Evolutionary conservation across 2,888 invertebrate genomes (phyloP).

Genomic region (Zeuzera pyrina): DNA sequence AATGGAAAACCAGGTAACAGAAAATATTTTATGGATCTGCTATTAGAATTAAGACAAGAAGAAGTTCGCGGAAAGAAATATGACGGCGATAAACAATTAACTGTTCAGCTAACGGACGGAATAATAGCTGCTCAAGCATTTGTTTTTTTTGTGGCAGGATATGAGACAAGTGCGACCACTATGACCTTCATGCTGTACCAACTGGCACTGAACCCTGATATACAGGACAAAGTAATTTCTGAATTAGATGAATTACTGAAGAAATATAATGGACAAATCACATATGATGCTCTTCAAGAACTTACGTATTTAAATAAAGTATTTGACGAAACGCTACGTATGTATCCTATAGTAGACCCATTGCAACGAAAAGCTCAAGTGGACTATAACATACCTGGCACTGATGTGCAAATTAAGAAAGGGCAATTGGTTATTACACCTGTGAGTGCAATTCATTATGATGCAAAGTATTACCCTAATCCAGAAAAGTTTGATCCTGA

Average conservation of each 20-base stretch:
- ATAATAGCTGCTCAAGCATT: slow-evolving; percentile 32
- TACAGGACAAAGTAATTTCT: slow-evolving; percentile 34
- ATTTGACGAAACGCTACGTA: slow-evolving; percentile 49
- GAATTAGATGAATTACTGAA: slow-evolving; percentile 35
- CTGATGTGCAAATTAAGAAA: slow-evolving; percentile 27
- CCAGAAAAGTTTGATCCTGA: slow-evolving; percentile 28
- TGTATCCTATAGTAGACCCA: slow-evolving; percentile 46
- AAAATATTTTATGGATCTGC: slow-evolving; percentile 9
- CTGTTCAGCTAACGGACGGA: slow-evolving; percentile 23
- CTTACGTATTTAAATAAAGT: slow-evolving; percentile 48
- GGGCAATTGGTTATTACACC: slow-evolving; percentile 26
- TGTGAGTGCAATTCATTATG: slow-evolving; percentile 34
- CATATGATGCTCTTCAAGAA: slow-evolving; percentile 41
- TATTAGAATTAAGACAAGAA: slow-evolving; percentile 29
- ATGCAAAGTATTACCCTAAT: slow-evolving; percentile 37
- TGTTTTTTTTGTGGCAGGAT: slow-evolving; percentile 44
- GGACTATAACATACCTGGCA: slow-evolving; percentile 33
- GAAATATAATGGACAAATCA: slow-evolving; percentile 31
- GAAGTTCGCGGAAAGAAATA: slow-evolving; percentile 17
- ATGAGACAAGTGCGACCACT: slow-evolving; percentile 44
- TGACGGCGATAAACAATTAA: slow-evolving; percentile 12
- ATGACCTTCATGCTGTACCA: slow-evolving; percentile 36
- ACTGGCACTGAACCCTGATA: slow-evolving; percentile 34
- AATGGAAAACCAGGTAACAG: slow-evolving; percentile 4
- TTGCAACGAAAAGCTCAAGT: slow-evolving; percentile 35